Evolutionary conservation across 2,888 invertebrate species (phyloP).

Genomic region (Coleophora flavipennella): DNA sequence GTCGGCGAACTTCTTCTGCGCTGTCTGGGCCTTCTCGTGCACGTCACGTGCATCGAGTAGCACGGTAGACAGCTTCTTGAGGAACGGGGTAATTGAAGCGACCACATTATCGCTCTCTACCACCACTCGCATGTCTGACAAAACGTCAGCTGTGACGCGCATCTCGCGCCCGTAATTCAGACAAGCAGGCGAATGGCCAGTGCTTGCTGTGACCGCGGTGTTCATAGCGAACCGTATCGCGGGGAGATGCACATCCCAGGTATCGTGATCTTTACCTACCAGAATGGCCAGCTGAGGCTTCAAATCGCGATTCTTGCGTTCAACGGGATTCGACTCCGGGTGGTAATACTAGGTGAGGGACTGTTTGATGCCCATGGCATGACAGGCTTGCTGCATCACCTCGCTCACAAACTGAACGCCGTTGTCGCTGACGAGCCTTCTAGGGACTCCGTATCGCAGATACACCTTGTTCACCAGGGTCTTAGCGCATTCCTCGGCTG

Average conservation of each 20-base stretch:
- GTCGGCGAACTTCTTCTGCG: not conserved
- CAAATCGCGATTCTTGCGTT: slow-evolving; percentile 24
- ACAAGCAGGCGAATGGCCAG: slow-evolving; percentile 17
- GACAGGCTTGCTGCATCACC: slow-evolving; percentile 1
- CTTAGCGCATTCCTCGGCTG: too few relatives aligned
- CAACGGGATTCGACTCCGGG: slow-evolving; percentile 27
- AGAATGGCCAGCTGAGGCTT: slow-evolving; percentile 20
- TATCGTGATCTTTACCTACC: slow-evolving; percentile 14
- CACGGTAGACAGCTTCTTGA: not conserved
- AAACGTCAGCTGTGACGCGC: not conserved
- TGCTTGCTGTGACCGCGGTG: slow-evolving; percentile 7
- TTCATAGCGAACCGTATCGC: slow-evolving; percentile 14
- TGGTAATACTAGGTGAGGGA: slow-evolving; percentile 17
- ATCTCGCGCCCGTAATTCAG: slow-evolving; percentile 18
- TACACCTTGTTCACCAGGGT: slow-evolving; percentile 11
- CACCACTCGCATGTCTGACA: not conserved
- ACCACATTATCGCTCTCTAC: not conserved
- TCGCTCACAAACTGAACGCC: slow-evolving; percentile 14
- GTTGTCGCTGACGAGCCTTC: slow-evolving; percentile 12
- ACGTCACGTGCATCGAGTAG: not conserved
- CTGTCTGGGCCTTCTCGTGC: not conserved
- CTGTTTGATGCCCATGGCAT: slow-evolving; percentile 8
- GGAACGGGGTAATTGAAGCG: not conserved
- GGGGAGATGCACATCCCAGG: slow-evolving; percentile 17
- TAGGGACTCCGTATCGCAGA: slow-evolving; percentile 14